Conservation (phyloP, 2,113 vertebrate species). For the Odocoileus hemionus region DNA sequence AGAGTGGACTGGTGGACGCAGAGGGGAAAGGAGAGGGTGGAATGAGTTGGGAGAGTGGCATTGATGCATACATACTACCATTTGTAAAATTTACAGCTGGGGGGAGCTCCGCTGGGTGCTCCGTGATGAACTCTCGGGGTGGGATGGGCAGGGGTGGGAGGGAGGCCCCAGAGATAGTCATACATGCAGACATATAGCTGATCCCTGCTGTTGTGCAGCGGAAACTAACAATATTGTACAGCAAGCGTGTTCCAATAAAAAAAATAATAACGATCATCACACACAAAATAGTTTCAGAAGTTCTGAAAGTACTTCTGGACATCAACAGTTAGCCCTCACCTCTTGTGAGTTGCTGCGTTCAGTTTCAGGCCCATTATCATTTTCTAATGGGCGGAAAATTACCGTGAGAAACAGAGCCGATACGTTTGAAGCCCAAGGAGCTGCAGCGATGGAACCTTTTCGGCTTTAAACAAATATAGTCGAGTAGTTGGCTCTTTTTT, state of each 20-base stretch:
- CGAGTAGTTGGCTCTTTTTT: not conserved
- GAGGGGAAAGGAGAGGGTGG: not conserved
- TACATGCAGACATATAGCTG: not conserved
- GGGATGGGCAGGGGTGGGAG: not conserved
- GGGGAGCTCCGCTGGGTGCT: not conserved
- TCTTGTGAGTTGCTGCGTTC: not conserved
- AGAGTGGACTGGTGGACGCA: not conserved
- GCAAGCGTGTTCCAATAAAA: not conserved
- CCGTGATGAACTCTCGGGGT: not conserved
- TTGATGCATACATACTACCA: not conserved
- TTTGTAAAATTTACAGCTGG: not conserved
- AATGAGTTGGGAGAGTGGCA: not conserved
- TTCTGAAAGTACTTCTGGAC: not conserved
- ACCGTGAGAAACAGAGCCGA: not conserved
- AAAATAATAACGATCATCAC: not conserved
- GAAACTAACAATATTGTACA: not conserved
- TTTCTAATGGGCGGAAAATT: not conserved
- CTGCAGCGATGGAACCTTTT: not conserved
- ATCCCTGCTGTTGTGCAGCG: not conserved
- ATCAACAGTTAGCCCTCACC: not conserved
- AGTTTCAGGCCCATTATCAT: not conserved
- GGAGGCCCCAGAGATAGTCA: not conserved
- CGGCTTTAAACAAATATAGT: not conserved
- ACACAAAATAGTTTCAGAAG: not conserved
- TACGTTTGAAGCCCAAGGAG: not conserved